Conservation (phyloP, 2,797 vertebrate species). For the Pseudomugil gertrudae region DNA sequence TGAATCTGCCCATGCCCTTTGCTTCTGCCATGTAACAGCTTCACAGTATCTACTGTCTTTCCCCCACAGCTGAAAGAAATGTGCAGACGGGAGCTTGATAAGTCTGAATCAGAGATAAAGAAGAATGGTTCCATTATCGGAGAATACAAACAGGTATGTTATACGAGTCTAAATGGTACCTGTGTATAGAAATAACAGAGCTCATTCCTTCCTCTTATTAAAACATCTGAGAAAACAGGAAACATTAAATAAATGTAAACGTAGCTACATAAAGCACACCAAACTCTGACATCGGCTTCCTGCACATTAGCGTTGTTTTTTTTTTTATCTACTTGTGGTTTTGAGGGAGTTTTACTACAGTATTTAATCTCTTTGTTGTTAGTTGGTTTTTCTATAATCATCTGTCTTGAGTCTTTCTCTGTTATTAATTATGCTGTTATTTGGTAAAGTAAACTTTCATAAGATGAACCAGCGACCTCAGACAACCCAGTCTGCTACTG, state of each 20-base stretch:
- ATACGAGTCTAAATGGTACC: background rate
- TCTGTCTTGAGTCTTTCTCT: background rate
- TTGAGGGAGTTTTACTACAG: background rate
- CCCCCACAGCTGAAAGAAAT: slow-evolving; percentile 93
- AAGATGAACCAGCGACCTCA: background rate
- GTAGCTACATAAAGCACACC: no score
- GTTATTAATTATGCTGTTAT: background rate
- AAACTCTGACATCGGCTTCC: background rate
- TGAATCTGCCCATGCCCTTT: slow-evolving; percentile 29
- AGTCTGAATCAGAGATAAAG: slow-evolving; percentile 97
- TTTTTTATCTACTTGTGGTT: background rate
- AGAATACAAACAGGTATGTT: slow-evolving; percentile 96
- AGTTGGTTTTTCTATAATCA: background rate
- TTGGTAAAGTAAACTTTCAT: background rate
- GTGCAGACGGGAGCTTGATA: slow-evolving; percentile 96
- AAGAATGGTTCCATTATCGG: slow-evolving; percentile 98
- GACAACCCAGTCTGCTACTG: background rate
- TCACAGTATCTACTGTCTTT: slow-evolving; percentile 15
- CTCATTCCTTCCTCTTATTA: background rate
- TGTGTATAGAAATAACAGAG: background rate
- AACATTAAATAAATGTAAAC: no score
- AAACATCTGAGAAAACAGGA: no score
- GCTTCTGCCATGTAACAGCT: slow-evolving; percentile 30
- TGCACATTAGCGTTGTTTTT: background rate
- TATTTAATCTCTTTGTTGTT: background rate